Evolutionary conservation across 2,113 vertebrate genomes (phyloP).

Genomic region (Malurus alboscapulatus): DNA sequence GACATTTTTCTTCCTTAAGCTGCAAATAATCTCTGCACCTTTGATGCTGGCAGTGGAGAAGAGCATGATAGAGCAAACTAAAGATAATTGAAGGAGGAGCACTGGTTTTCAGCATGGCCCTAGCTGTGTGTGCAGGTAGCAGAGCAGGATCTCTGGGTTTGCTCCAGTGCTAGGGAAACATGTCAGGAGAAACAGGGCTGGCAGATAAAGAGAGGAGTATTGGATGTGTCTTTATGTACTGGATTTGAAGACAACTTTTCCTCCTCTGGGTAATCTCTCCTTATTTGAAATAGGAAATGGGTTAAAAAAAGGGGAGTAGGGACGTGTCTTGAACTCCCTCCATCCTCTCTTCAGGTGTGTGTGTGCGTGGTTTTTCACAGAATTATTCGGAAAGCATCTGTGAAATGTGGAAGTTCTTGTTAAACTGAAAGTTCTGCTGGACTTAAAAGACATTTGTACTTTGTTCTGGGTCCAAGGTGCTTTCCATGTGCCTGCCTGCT

Average conservation of each 20-base stretch:
- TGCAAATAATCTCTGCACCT: not conserved
- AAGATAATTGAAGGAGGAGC: not conserved
- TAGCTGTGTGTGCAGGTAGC: not conserved
- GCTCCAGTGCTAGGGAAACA: not conserved
- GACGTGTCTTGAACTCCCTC: not conserved
- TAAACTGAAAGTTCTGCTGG: not conserved
- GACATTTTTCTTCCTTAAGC: not conserved
- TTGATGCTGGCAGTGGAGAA: not conserved
- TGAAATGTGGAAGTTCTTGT: not conserved
- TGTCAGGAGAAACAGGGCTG: not conserved
- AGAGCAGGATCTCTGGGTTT: not conserved
- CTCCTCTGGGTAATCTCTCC: not conserved
- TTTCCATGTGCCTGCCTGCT: not conserved
- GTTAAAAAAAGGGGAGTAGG: not conserved
- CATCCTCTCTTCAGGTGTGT: not conserved
- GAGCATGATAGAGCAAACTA: not conserved
- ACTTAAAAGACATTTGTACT: not conserved
- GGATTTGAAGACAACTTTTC: not conserved
- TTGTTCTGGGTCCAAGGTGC: slow-evolving; percentile 1
- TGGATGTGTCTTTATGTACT: not conserved
- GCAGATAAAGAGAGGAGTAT: not conserved
- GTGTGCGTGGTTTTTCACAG: not conserved
- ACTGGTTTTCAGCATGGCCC: not conserved
- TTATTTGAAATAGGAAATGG: not conserved
- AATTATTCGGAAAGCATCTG: not conserved